A percentile compares a stretch with the other conserved stretches of the same genome.
phyloP scores from a whole-genome alignment of 64 coral and sea anemone genomes.

The Pocillopora damicornis region DNA sequence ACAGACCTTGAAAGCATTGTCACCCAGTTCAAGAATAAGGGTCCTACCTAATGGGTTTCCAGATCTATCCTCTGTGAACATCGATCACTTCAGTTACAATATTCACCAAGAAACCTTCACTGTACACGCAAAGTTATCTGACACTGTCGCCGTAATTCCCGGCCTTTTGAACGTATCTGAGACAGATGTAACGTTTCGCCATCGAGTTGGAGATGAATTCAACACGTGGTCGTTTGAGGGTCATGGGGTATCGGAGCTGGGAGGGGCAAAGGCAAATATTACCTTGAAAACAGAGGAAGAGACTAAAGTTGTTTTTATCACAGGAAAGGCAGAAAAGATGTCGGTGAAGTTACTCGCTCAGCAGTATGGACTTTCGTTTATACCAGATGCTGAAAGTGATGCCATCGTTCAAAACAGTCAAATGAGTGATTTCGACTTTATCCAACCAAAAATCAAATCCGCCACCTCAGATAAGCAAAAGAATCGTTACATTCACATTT shows the following conservation, averaged over 20 bases:
- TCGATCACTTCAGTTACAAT: slow-evolving; percentile 88
- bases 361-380: slow-evolving; percentile 69
- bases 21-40: slow-evolving; percentile 62
- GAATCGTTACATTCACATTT: slow-evolving; percentile 77
- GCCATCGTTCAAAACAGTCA: slow-evolving; percentile 81
- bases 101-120: slow-evolving; percentile 75
- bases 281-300: slow-evolving; percentile 66
- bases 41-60: slow-evolving; percentile 74
- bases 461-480: slow-evolving; percentile 56
- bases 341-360: slow-evolving; percentile 61
- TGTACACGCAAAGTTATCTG: slow-evolving; percentile 53
- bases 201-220: slow-evolving; percentile 80
- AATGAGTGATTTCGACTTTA: slow-evolving; percentile 95
- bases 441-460: slow-evolving; percentile 62
- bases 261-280: slow-evolving; percentile 68
- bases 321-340: slow-evolving; percentile 52
- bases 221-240: slow-evolving; percentile 80
- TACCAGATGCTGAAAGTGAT: slow-evolving; percentile 77
- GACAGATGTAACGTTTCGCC: slow-evolving; percentile 65
- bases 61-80: slow-evolving; percentile 49
- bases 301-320: slow-evolving; percentile 59
- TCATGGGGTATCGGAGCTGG: slow-evolving; percentile 40
- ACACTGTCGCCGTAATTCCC: slow-evolving; percentile 64
- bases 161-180: slow-evolving; percentile 60
- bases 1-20: slow-evolving; percentile 72